Percentiles rank a stretch among this genome's conserved stretches.
These are phyloP conservation scores for Mus spretus DNA, from an alignment of 2,797 vertebrate genomes.

Conservation along the genomic window DNA sequence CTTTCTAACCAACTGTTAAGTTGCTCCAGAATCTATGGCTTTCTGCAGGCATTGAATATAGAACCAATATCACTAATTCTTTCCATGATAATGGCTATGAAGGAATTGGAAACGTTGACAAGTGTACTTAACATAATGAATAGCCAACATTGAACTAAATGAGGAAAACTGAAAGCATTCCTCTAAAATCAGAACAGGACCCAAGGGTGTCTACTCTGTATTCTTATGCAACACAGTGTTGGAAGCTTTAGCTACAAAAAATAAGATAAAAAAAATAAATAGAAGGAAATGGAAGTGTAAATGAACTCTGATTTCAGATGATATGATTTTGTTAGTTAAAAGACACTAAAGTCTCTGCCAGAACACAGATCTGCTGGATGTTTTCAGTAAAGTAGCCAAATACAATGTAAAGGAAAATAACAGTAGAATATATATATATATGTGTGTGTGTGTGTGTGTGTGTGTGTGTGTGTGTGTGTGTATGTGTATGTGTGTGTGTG, in stretches of 20 bases:
- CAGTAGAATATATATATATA: not conserved
- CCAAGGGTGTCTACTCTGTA: not conserved
- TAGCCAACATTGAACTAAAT: not conserved
- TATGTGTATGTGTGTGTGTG: no score
- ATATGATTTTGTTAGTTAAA: not conserved
- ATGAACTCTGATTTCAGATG: not conserved
- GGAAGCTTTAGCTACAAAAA: not conserved
- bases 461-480: not conserved
- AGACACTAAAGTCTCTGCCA: not conserved
- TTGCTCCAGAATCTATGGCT: not conserved
- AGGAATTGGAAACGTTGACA: not conserved
- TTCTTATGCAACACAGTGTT: not conserved
- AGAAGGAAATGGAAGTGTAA: not conserved
- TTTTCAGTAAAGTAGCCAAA: not conserved
- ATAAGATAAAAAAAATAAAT: not conserved
- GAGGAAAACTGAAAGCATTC: not conserved
- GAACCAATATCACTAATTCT: not conserved
- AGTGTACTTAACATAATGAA: not conserved
- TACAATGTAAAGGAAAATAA: not conserved
- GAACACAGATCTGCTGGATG: not conserved
- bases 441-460: not conserved
- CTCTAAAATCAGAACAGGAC: not conserved
- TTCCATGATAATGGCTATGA: not conserved
- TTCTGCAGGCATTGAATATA: not conserved
- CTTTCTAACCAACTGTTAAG: not conserved